Base-by-base conservation (phyloP, 92 coral and sea anemone genomes). In the Palythoa grandiflora region DNA sequence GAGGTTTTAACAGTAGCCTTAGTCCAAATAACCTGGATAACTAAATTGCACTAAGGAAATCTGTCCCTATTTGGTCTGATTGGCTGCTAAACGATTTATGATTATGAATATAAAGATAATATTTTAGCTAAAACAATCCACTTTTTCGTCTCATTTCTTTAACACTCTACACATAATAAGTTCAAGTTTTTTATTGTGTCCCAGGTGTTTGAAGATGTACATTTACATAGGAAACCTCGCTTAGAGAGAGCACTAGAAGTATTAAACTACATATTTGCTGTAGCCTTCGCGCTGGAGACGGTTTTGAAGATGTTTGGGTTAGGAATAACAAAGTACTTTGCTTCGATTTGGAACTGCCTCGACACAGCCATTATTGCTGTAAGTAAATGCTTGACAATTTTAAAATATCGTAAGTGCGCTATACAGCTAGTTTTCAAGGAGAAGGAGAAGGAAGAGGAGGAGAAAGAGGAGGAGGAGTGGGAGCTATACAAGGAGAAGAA, bases 331-430 rank as follows among this genome's bases (percentile, higher is more conserved):
- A 89, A 88, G 54, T 96, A 96, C 79, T 96, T 96, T 88, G 88
- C 98, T n/a, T 94, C 97, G 44, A 96, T 93, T 19, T 96, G 98
- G 98, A 96, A 96, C 71, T 96, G 96, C 68, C 92, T 96, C 52
- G 98, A 96, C 50, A 93, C 96, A 7, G 60, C 90, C n/a, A 96
- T 96, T 38, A 98, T 96, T 12, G 91, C 94, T 86, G 98, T 96
- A 84, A 91, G 98, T 48, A 3, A 79, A 80, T 5, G 16, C 5
- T 17, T 6, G 10, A 35, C 14, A 38, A 72, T 72, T 1, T 28
- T 28, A 28, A 28, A 37, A 72, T 1, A n/a, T 72, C 44, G 4
- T 7, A 72, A 35, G 47, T 72, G 50, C 7, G 50, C 50, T 44
- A 44, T 44, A 44, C 5, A 44, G 4, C 4, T 6, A 2, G 4